These are phyloP conservation scores for Gobio gobio DNA, from an alignment of 2,113 vertebrate genomes.

Conservation along the genomic window DNA sequence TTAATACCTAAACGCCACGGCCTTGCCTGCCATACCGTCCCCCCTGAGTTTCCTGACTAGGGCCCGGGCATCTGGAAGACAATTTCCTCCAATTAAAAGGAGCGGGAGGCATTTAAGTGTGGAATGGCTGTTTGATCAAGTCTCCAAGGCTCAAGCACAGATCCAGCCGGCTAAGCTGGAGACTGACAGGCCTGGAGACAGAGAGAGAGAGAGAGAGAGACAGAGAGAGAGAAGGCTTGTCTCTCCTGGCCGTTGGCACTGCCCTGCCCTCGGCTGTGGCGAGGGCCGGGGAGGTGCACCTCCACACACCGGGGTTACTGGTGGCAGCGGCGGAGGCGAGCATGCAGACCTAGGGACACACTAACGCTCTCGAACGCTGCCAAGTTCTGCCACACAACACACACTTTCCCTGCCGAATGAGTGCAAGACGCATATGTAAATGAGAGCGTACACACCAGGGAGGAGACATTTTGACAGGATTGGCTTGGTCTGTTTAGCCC, in stretches of 20 bases:
- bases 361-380: conserved; percentile 35
- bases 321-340: neutral
- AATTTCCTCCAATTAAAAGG: conserved; percentile 67
- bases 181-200: conserved; percentile 57
- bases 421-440: conserved; percentile 61
- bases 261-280: conserved; percentile 29
- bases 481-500: conserved; percentile 59
- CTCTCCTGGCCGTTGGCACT: conserved; percentile 31
- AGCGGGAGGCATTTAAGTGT: conserved; percentile 65
- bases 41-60: conserved; percentile 51
- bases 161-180: conserved; percentile 56
- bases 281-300: conserved; percentile 27
- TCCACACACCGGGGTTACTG: conserved; percentile 36
- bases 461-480: conserved; percentile 63
- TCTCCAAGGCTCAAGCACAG: conserved; percentile 60
- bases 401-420: conserved; percentile 47
- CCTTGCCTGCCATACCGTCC: conserved; percentile 56
- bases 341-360: conserved; percentile 38
- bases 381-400: conserved; percentile 52
- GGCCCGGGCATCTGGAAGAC: conserved; percentile 64
- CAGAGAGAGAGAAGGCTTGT: neutral
- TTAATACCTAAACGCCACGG: conserved; percentile 63
- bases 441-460: conserved; percentile 58
- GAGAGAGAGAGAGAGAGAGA: neutral
- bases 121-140: conserved; percentile 64